These are phyloP conservation scores for Dinocampus coccinellae DNA, from an alignment of 2,888 invertebrate genomes.

Conservation along the genomic window DNA sequence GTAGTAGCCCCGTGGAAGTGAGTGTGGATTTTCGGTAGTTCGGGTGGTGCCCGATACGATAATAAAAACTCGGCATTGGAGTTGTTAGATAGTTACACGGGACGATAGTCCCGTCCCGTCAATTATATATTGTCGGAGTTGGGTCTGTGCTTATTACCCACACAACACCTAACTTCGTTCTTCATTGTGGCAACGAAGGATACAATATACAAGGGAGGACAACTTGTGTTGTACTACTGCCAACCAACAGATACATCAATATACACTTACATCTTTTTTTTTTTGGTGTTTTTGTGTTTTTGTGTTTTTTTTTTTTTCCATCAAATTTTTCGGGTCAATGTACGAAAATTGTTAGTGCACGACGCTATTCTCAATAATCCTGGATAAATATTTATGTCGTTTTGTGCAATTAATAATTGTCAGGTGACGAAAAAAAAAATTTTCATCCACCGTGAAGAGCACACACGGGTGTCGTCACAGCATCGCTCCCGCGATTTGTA, in stretches of 20 bases:
- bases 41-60: conserved; percentile 35
- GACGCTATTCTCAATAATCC: conserved; percentile 42
- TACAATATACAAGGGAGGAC: conserved; percentile 7
- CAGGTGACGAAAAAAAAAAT: conserved; percentile 69
- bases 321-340: conserved; percentile 70
- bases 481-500: conserved; percentile 60
- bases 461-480: conserved; percentile 46
- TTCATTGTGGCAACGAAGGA: background rate
- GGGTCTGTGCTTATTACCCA: background rate
- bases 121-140: conserved; percentile 40
- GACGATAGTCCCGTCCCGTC: conserved; percentile 11
- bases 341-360: conserved; percentile 70
- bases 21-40: conserved; percentile 26
- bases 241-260: conserved; percentile 14
- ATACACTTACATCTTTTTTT: too few relatives aligned
- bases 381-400: conserved; percentile 2
- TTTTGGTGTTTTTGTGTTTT: too few relatives aligned
- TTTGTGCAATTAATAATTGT: conserved; percentile 55
- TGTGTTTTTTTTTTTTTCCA: too few relatives aligned
- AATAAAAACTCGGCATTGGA: conserved; percentile 20
- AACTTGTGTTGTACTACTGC: conserved; percentile 10
- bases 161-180: background rate
- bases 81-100: conserved; percentile 17
- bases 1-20: conserved; percentile 26
- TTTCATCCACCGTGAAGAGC: conserved; percentile 55